These are phyloP conservation scores for Adrianichthys oophorus DNA, from an alignment of 2,797 vertebrate genomes.

Conservation along the genomic window DNA sequence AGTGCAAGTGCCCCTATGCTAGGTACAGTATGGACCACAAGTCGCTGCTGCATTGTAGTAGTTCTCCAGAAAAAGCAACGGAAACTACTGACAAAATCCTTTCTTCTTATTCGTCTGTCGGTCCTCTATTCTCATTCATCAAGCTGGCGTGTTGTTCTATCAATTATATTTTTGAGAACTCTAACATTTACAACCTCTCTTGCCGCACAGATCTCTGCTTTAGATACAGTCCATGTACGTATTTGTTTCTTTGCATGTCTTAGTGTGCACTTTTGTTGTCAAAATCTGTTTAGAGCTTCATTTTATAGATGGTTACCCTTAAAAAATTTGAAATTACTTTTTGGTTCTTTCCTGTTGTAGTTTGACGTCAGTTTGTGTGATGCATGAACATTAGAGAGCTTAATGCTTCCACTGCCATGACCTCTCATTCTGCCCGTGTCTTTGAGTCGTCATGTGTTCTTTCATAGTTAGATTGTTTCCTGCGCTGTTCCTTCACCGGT, in stretches of 20 bases:
- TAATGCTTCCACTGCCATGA: constrained; percentile 23
- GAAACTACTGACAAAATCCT: constrained; percentile 38
- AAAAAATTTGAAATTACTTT: constrained; percentile 21
- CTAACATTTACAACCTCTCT: constrained; percentile 28
- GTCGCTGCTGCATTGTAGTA: constrained; percentile 53
- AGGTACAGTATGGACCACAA: constrained; percentile 89
- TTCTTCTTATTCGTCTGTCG: not conserved
- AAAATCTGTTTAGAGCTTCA: not conserved
- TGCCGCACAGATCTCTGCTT: constrained; percentile 27
- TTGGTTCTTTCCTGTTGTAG: constrained; percentile 11
- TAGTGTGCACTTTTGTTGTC: constrained; percentile 26
- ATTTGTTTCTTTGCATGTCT: constrained; percentile 54
- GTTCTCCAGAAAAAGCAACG: constrained; percentile 48
- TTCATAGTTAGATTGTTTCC: constrained; percentile 19
- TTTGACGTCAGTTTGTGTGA: constrained; percentile 7
- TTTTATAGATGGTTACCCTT: too few species aligned
- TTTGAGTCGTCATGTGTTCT: constrained; percentile 27
- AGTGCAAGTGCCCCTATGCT: constrained; percentile 93
- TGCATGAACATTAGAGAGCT: constrained; percentile 47
- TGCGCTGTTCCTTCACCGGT: constrained; percentile 6
- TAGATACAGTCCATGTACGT: constrained; percentile 31
- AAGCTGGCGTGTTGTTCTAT: constrained; percentile 22
- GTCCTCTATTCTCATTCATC: constrained; percentile 29
- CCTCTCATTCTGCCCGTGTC: constrained; percentile 23
- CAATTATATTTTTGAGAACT: constrained; percentile 29